Conservation (phyloP, 2,797 vertebrate species). For the Melanogrammus aeglefinus region DNA sequence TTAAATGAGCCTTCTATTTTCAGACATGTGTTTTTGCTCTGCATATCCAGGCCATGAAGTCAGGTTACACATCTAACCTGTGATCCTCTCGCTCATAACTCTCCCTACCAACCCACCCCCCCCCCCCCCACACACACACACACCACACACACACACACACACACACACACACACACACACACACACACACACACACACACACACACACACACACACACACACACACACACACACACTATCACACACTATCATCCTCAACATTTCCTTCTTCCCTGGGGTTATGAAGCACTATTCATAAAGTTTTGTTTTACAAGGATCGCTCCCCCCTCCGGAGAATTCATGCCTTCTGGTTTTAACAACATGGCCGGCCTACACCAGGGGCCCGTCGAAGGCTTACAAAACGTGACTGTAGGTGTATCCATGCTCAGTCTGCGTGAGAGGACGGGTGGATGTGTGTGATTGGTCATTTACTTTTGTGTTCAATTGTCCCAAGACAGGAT, state of each 20-base stretch:
- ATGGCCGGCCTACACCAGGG: no score
- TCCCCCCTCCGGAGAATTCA: no score
- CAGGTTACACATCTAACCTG: conserved; percentile 55
- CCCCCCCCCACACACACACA: conserved; percentile 5
- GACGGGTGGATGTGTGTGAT: no score
- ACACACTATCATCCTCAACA: no score
- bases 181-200: background rate
- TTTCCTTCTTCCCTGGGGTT: no score
- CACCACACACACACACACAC: background rate
- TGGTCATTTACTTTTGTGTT: conserved; percentile 18
- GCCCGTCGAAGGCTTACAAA: no score
- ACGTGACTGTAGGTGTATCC: no score
- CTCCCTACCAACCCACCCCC: conserved; percentile 11
- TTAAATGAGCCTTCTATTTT: conserved; percentile 52
- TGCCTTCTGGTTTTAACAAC: no score
- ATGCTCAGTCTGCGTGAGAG: no score
- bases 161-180: no score
- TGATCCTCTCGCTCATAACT: conserved; percentile 54
- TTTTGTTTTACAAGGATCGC: no score
- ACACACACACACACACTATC: background rate
- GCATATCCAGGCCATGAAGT: conserved; percentile 62
- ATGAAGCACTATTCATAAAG: no score
- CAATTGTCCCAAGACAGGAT: conserved; percentile 43
- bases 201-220: background rate
- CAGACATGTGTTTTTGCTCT: conserved; percentile 52